phyloP scores from a whole-genome alignment of 2,888 invertebrate genomes.

The Stenoptilia bipunctidactyla region DNA sequence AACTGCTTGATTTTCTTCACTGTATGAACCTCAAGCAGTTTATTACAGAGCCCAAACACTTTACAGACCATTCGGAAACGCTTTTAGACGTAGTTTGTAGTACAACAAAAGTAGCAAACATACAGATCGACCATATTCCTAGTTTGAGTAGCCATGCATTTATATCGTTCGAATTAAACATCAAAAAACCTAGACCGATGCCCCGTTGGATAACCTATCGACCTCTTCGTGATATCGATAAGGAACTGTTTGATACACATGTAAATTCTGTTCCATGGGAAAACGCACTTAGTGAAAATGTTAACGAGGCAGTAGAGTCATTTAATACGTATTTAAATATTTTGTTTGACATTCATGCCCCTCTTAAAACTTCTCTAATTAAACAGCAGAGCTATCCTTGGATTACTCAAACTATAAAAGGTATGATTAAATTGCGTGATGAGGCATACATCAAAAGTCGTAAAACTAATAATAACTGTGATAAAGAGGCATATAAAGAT shows the following conservation, averaged over 20 bases:
- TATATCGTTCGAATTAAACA: constrained; percentile 1
- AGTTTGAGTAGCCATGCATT: neutral
- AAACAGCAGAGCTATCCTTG: constrained; percentile 4
- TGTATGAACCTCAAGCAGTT: neutral
- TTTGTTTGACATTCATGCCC: constrained; percentile 2
- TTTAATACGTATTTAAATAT: neutral
- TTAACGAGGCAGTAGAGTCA: neutral
- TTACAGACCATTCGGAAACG: constrained; percentile 3
- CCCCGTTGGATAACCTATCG: constrained; percentile 1
- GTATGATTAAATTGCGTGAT: constrained; percentile 5
- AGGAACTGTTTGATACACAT: neutral
- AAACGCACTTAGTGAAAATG: neutral
- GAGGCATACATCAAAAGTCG: neutral
- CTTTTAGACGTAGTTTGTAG: constrained; percentile 3
- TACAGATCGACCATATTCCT: neutral
- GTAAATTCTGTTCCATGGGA: neutral
- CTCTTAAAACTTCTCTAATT: neutral
- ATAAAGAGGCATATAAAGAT: constrained; percentile 1
- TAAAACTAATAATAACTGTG: neutral
- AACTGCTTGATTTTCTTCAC: constrained; percentile 1
- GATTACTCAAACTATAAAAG: constrained; percentile 2
- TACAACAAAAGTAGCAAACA: neutral
- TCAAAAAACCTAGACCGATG: constrained; percentile 3
- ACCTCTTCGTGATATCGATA: constrained; percentile 2
- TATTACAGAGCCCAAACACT: constrained; percentile 2